Conservation (phyloP, 2,113 vertebrate species). For the Odontesthes bonariensis region DNA sequence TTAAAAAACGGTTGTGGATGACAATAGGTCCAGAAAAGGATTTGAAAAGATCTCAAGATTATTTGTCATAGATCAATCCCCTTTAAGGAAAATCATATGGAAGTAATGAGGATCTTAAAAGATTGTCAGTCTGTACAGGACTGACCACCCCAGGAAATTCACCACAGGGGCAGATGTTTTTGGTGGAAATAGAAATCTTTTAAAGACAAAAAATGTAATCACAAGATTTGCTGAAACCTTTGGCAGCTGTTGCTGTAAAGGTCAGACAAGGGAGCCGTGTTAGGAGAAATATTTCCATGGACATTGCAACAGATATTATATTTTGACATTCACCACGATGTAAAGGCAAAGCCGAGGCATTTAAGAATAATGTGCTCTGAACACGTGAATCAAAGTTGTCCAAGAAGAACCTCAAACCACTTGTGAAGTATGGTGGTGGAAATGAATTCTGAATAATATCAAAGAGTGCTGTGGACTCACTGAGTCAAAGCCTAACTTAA, state of each 20-base stretch:
- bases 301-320: not conserved
- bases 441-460: constrained; percentile 10
- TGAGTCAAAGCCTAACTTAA: constrained; percentile 11
- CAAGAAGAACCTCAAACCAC: constrained; percentile 10
- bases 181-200: too few relatives aligned
- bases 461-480: not conserved
- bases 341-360: not conserved
- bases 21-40: not conserved
- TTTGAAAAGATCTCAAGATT: not conserved
- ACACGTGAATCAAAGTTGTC: constrained; percentile 9
- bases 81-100: not conserved
- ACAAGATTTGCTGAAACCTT: not conserved
- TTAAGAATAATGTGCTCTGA: not conserved
- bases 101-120: too few relatives aligned
- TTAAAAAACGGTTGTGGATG: not conserved
- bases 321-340: not conserved
- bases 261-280: not conserved
- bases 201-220: not conserved
- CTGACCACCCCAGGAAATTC: not conserved
- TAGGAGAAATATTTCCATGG: not conserved
- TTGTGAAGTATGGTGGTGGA: not conserved
- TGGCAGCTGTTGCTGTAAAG: not conserved
- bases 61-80: not conserved
- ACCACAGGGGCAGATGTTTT: not conserved
- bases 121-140: not conserved